Evolutionary conservation across 2,113 vertebrate genomes (phyloP).

Genomic region (Progne subis): DNA sequence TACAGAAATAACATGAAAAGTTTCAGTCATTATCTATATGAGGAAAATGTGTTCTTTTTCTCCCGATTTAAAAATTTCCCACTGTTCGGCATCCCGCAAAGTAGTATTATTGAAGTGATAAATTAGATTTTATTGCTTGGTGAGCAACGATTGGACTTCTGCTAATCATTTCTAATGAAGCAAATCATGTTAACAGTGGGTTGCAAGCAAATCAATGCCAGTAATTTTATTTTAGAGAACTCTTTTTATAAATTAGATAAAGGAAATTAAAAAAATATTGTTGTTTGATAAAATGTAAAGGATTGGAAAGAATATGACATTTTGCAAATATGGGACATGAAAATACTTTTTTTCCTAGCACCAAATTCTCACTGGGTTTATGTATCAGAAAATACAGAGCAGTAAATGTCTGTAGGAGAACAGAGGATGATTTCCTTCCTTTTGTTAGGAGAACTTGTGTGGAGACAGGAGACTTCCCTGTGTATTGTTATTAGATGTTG

Average conservation of each 20-base stretch:
- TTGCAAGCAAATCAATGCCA: background rate
- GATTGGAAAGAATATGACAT: background rate
- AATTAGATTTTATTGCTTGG: constrained; percentile 48
- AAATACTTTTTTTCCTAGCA: background rate
- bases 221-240: constrained; percentile 5
- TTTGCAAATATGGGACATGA: background rate
- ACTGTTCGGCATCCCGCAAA: background rate
- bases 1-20: background rate
- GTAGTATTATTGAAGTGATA: constrained; percentile 43
- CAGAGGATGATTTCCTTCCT: background rate
- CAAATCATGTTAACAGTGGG: constrained; percentile 26
- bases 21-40: background rate
- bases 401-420: background rate
- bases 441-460: background rate
- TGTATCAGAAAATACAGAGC: background rate
- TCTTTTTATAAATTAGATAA: background rate
- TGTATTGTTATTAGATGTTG: background rate
- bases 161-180: constrained; percentile 37
- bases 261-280: background rate
- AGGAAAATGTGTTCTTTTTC: background rate
- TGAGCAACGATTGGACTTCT: background rate
- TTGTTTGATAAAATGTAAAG: background rate
- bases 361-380: background rate
- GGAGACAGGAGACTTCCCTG: background rate
- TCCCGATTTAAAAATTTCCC: background rate